phyloP scores from a whole-genome alignment of 1,140 invertebrate species.

The Saccostrea cuccullata region DNA sequence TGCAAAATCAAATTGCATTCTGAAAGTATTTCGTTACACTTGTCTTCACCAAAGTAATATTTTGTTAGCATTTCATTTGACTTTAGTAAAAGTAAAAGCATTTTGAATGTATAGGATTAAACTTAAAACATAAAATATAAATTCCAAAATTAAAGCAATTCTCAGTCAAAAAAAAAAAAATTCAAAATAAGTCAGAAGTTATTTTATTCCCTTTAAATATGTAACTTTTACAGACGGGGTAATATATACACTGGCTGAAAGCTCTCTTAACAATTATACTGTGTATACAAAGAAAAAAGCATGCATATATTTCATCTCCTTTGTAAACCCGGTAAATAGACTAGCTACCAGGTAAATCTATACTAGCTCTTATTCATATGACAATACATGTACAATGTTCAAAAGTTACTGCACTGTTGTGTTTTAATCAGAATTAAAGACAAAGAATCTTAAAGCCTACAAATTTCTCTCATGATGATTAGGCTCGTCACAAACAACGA shows the following conservation, averaged over 20 bases:
- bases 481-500: slow-evolving; percentile 25
- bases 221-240: background rate
- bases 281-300: background rate
- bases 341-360: background rate
- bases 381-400: background rate
- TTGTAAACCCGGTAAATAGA: background rate
- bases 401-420: background rate
- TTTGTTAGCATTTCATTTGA: background rate
- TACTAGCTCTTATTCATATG: background rate
- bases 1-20: no score
- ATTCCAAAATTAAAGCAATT: background rate
- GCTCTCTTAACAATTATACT: background rate
- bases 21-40: no score
- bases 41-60: background rate
- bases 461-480: slow-evolving; percentile 47
- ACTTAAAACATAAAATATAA: background rate
- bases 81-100: background rate
- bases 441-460: background rate
- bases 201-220: background rate
- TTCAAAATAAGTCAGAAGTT: background rate
- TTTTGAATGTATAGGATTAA: background rate
- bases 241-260: background rate
- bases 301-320: background rate
- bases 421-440: no score
- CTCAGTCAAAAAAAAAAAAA: background rate